These are phyloP conservation scores for Danio choprae DNA, from an alignment of 2,797 vertebrate species.

Conservation along the genomic window DNA sequence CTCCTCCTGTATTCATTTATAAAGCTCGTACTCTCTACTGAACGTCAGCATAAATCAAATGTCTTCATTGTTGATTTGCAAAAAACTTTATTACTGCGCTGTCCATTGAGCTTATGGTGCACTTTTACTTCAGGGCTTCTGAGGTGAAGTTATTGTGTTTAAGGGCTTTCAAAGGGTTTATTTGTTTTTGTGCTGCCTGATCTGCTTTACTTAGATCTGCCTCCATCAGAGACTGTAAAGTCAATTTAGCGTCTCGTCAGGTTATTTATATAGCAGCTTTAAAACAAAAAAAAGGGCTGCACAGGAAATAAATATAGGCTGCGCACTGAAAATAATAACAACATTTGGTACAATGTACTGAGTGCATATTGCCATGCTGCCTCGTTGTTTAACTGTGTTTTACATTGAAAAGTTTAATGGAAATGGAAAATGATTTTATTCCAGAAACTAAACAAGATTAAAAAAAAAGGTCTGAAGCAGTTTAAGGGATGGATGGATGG, in stretches of 20 bases:
- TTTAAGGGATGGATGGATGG: too few relatives aligned
- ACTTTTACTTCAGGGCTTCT: slow-evolving; percentile 6
- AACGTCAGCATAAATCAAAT: slow-evolving; percentile 30
- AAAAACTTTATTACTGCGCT: slow-evolving; percentile 8
- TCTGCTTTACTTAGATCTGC: neutral
- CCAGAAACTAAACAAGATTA: too few relatives aligned
- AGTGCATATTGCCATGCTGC: too few relatives aligned
- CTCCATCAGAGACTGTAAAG: neutral
- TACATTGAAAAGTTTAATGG: too few relatives aligned
- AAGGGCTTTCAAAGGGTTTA: neutral
- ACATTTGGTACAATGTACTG: too few relatives aligned
- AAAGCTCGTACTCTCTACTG: neutral
- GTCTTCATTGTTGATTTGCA: slow-evolving; percentile 13
- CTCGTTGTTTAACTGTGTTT: too few relatives aligned
- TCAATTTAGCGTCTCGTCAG: neutral
- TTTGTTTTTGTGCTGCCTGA: neutral
- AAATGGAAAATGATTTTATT: too few relatives aligned
- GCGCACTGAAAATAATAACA: too few relatives aligned
- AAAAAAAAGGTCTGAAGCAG: too few relatives aligned
- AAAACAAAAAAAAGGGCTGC: neutral
- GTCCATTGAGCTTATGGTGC: neutral
- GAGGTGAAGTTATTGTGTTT: slow-evolving; percentile 15
- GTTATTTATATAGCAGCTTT: neutral
- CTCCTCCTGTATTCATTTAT: slow-evolving; percentile 13
- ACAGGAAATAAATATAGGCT: too few relatives aligned